Base-by-base conservation (phyloP, 2,888 invertebrate species). In the Latheticus oryzae region DNA sequence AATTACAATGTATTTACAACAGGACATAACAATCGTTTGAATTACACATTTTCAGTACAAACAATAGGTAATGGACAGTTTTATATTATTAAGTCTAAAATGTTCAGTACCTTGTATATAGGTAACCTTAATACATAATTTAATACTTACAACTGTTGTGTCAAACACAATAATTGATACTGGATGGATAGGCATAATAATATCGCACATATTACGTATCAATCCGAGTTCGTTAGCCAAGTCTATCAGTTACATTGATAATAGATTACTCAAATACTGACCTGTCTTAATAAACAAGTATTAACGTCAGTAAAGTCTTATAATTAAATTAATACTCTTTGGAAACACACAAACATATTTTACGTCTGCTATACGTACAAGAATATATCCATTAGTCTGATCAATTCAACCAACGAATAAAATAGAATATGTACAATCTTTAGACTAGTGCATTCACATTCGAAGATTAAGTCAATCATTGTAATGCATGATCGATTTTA, bases 31-130 rank as follows among this genome's bases (percentile, higher is more conserved):
- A 11, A 23, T 13, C 30, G 9, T 8, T 23, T 26, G 16, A 16
- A 12, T 52, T 58, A 45, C 45, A 58, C 57, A 52, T 52, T 58
- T n/a, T 52, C 47, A 52, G 45, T 56, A 56, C 42, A 56, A 56
- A 19, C 30, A 9, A 50, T n/a, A n/a, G n/a, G n/a, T n/a, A 33
- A 15, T 17, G 19, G 26, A 17, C 19, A 16, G 26, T 47, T 35
- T 35, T 38, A n/a, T n/a, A n/a, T 5, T 19, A 30, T 42, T 52
- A 52, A 26, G 23, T 30, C 38, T 56, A 63, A 57, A 58, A 42
- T 42, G 50, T 60, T 65, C 66, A 66, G 66, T 66, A 66, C 66
- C 62, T 63, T 60, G 53, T 59, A 62, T 61, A 64, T 64, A 66
- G 64, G 64, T 60, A 66, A 61, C 37, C 56, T 57, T 50, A 37